Base-by-base conservation (phyloP, 1,140 invertebrate species). In the Solenopsis invicta region DNA sequence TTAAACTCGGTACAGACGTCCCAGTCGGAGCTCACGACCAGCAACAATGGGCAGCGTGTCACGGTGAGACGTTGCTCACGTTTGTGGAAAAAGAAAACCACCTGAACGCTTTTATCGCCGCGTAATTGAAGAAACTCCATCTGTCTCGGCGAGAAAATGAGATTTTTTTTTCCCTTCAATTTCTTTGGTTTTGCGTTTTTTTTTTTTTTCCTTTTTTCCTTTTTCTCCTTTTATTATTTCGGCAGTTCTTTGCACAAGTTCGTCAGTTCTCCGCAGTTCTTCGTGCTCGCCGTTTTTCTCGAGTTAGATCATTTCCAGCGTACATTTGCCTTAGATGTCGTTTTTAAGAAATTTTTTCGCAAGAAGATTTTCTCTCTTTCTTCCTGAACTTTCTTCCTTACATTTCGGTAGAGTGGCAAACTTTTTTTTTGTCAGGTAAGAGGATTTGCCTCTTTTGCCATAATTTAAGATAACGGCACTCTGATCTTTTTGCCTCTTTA, bases 41-140 rank as follows among this genome's bases (percentile, higher is more conserved):
- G 75, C 21, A 94, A 86, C 59, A 94, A 93, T 76, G 94, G 95
- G 1, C 94, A 95, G 56, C 92, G 95, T 4, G 89, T 94, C n/a
- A 95, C 93, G 91, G 94, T 93, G 59, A 89, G 74, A 64, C 41
- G 24, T 71, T 8, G 37, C 4, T 50, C 12, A 10, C 5, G 8
- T 61, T 45, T 41, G 12, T 1, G 13, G 41, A 41, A 41, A 41
- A 41, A 29, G 29, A 29, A 29, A 29, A 29, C 29, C 2, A 29
- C 29, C 29, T 29, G 29, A 16, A n/a, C 4, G 24, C 29, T 29
- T 16, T 10, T 12, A n/a, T 45, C 6, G 24, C 9, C 21, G 16
- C 12, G 29, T 48, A 62, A 62, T 64, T 34, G 24, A 48, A 62
- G 41, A 64, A 62, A 48, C 41, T 77, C 4, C 16, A 48, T 18